Evolutionary conservation across 92 coral and sea anemone genomes (phyloP).

Genomic region (Phenganax stokvisi): DNA sequence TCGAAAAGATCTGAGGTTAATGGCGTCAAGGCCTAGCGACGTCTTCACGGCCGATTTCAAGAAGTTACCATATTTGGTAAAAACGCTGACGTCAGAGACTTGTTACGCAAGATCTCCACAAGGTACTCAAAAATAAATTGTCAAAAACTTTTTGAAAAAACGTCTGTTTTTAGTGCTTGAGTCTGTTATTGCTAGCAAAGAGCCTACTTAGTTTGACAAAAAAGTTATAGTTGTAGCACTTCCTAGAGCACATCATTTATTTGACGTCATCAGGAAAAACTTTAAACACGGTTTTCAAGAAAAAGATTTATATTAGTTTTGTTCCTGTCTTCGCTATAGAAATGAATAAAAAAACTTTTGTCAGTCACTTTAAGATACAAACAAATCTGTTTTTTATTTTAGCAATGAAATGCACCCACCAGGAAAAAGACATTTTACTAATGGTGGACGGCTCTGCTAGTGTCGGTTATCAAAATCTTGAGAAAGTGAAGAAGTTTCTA

Average conservation of each 20-base stretch:
- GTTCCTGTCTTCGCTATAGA: too few species aligned
- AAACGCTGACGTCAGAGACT: conserved; percentile 31
- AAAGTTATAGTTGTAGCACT: too few species aligned
- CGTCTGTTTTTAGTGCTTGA: too few species aligned
- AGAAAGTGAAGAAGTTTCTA: conserved; percentile 21
- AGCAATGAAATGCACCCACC: conserved; percentile 25
- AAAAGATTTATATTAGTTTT: too few species aligned
- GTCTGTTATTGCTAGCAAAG: too few species aligned
- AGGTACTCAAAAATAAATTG: not conserved
- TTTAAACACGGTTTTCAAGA: too few species aligned
- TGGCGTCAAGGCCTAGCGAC: conserved; percentile 21
- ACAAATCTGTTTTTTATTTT: not conserved
- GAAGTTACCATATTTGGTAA: conserved; percentile 19
- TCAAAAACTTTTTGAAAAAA: too few species aligned
- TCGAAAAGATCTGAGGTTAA: conserved; percentile 9
- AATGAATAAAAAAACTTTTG: too few species aligned
- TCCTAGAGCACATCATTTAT: too few species aligned
- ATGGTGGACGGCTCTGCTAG: conserved; percentile 26
- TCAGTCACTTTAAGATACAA: too few species aligned
- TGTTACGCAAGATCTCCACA: conserved; percentile 12
- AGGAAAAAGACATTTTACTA: conserved; percentile 20
- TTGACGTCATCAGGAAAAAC: too few species aligned
- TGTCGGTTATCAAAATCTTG: not conserved
- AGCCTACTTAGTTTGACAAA: too few species aligned
- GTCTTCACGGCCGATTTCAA: conserved; percentile 31